Evolutionary conservation across 2,113 vertebrate genomes (phyloP).

Genomic region (Pollimyrus isidori): DNA sequence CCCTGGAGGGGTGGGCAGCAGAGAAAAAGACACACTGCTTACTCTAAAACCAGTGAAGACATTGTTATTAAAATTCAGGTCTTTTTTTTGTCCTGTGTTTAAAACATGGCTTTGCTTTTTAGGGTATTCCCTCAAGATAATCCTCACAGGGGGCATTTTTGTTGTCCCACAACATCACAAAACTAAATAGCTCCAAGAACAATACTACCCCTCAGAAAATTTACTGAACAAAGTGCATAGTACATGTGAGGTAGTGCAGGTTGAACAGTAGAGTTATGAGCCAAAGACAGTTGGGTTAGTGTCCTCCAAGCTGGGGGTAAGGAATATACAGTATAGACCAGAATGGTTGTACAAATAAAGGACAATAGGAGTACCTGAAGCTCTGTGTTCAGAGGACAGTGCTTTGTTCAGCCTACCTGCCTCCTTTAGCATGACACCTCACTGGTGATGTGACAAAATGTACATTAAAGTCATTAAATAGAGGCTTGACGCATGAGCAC

Average conservation of each 20-base stretch:
- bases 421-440: too few species aligned
- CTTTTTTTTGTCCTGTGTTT: neutral
- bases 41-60: slow-evolving; percentile 45
- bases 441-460: too few species aligned
- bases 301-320: too few species aligned
- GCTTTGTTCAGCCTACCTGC: too few species aligned
- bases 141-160: neutral
- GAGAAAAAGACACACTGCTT: slow-evolving; percentile 66
- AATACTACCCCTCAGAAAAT: neutral
- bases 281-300: neutral
- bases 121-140: neutral
- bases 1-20: slow-evolving; percentile 63
- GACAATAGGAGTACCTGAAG: too few species aligned
- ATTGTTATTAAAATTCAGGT: neutral
- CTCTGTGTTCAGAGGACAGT: too few species aligned
- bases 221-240: neutral
- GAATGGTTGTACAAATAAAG: too few species aligned
- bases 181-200: neutral
- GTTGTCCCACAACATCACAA: neutral
- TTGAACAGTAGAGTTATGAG: neutral
- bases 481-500: too few species aligned
- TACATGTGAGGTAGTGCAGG: neutral
- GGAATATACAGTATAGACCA: too few species aligned
- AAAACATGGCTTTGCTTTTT: neutral
- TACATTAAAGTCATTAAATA: too few species aligned